These are phyloP conservation scores for Coenobita brevimanus DNA, from an alignment of 1,140 invertebrate genomes.

Conservation along the genomic window DNA sequence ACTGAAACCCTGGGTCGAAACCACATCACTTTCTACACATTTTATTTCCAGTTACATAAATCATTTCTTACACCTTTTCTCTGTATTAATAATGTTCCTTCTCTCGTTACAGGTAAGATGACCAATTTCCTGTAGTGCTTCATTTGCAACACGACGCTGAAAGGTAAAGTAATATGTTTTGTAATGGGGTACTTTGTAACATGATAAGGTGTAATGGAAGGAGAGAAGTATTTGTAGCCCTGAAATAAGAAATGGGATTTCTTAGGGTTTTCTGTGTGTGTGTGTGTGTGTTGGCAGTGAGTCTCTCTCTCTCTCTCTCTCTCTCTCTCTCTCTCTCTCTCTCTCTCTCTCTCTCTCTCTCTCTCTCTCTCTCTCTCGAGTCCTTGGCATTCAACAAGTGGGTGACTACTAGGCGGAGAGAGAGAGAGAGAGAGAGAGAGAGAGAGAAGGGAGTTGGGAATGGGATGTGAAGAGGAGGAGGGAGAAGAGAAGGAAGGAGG, in stretches of 20 bases:
- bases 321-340: background rate
- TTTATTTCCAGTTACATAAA: too few relatives aligned
- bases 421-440: background rate
- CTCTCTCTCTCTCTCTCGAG: background rate
- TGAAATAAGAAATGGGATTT: too few relatives aligned
- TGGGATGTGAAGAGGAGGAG: background rate
- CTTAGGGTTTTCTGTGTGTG: too few relatives aligned
- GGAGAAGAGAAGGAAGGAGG: background rate
- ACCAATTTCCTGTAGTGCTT: background rate
- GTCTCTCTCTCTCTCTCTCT: background rate
- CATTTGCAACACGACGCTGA: background rate
- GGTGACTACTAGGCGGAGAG: background rate
- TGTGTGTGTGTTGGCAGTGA: too few relatives aligned
- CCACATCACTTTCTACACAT: too few relatives aligned
- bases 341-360: background rate
- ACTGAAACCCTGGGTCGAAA: too few relatives aligned
- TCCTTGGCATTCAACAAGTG: background rate
- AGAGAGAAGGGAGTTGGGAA: too few relatives aligned
- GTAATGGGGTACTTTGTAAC: too few relatives aligned
- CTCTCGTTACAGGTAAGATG: conserved; percentile 22
- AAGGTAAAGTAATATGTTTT: background rate
- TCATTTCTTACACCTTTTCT: too few relatives aligned
- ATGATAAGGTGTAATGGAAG: too few relatives aligned
- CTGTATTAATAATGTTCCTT: too few relatives aligned
- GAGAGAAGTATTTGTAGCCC: too few relatives aligned